These are phyloP conservation scores for Apoda limacodes DNA, from an alignment of 2,888 invertebrate genomes.

Conservation along the genomic window DNA sequence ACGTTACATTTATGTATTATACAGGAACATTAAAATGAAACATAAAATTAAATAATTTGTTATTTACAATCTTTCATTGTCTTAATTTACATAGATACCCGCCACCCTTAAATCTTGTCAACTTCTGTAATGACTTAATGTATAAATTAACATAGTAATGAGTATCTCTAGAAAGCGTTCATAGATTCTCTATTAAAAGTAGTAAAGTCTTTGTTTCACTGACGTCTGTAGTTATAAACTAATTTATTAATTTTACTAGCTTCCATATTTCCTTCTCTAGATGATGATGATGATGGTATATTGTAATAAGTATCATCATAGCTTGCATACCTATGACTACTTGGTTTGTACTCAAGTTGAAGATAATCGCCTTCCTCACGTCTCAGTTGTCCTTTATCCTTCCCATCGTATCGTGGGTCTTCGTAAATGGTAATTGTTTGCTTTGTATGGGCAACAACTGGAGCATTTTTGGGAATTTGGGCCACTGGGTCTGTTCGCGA, in stretches of 20 bases:
- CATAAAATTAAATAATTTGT: no score
- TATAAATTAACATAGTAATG: no score
- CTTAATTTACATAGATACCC: no score
- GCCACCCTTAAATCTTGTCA: no score
- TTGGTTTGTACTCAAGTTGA: conserved; percentile 55
- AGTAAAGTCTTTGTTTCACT: conserved; percentile 27
- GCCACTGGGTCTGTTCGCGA: conserved; percentile 44
- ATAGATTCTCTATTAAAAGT: neutral
- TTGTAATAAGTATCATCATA: conserved; percentile 58
- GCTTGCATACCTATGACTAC: conserved; percentile 53
- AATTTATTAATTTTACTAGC: conserved; percentile 61
- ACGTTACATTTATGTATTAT: no score
- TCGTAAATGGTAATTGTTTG: conserved; percentile 66
- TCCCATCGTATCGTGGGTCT: conserved; percentile 57
- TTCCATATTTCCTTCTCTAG: conserved; percentile 40
- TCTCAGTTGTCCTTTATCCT: conserved; percentile 44
- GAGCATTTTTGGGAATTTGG: conserved; percentile 41
- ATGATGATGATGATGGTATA: no score
- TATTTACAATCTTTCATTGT: no score
- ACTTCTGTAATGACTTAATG: no score
- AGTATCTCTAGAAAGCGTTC: conserved; percentile 36
- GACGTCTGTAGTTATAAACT: conserved; percentile 60
- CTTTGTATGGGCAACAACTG: conserved; percentile 53
- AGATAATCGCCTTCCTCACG: conserved; percentile 53
- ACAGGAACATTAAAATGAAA: no score